Percentiles rank a stretch among this genome's conserved stretches.
phyloP scores from a whole-genome alignment of 2,797 vertebrate species.

The Xenops minutus region DNA sequence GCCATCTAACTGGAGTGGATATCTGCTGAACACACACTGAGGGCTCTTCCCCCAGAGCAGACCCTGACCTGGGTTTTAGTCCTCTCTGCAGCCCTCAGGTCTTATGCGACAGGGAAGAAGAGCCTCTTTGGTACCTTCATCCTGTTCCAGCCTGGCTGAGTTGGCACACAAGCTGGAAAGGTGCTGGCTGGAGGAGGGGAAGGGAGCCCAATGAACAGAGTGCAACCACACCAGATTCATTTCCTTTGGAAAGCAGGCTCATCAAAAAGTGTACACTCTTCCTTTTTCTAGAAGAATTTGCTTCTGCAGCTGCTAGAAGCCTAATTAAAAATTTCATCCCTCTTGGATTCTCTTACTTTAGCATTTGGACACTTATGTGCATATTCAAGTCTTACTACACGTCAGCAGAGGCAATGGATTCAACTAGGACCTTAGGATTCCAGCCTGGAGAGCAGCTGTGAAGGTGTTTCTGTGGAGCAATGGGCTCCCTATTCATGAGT shows the following conservation, averaged over 20 bases:
- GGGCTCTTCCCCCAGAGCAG: neutral
- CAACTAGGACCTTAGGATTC: neutral
- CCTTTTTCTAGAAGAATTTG: neutral
- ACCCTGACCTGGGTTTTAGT: neutral
- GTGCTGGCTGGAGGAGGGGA: neutral
- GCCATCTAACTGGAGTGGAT: rapidly evolving
- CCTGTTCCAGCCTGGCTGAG: neutral
- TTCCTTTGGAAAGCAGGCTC: neutral
- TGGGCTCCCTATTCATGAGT: neutral
- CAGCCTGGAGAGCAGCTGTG: neutral
- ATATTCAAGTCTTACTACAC: neutral
- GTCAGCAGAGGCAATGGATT: neutral
- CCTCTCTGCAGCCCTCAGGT: neutral
- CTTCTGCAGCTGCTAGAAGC: neutral
- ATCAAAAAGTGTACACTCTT: neutral
- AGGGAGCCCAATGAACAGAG: neutral
- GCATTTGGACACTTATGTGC: neutral
- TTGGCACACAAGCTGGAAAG: neutral
- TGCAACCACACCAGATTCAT: rapidly evolving
- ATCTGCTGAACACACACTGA: neutral
- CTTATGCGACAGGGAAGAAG: neutral
- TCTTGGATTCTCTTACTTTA: neutral
- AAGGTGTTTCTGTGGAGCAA: neutral
- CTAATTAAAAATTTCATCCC: neutral
- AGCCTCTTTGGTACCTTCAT: neutral